A percentile compares a stretch with the other conserved stretches of the same genome.
Evolutionary conservation across 2,113 vertebrate genomes (phyloP).

Genomic region (Tragelaphus imberbis): DNA sequence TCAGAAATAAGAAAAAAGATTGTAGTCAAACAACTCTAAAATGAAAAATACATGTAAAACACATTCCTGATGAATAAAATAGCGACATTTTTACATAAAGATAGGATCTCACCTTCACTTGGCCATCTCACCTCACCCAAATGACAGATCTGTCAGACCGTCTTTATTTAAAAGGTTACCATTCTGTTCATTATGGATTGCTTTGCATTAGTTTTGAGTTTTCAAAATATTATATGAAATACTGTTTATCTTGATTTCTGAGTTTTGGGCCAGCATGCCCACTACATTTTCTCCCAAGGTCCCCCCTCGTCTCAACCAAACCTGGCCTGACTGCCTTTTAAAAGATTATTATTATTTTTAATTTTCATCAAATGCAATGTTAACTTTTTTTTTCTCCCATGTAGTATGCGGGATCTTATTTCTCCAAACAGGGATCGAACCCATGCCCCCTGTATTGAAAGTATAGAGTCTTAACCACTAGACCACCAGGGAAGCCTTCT

Average conservation of each 20-base stretch:
- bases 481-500: background rate
- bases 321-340: background rate
- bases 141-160: background rate
- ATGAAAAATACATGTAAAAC: background rate
- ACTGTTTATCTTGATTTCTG: background rate
- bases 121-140: accelerated
- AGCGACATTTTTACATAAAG: background rate
- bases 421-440: background rate
- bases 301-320: accelerated
- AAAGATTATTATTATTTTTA: background rate
- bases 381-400: background rate
- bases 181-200: background rate
- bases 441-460: background rate
- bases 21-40: background rate
- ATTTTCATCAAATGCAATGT: background rate
- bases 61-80: background rate
- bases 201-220: background rate
- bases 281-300: background rate
- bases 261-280: accelerated
- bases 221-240: background rate
- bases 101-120: background rate
- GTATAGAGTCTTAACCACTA: background rate
- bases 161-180: background rate
- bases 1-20: background rate
- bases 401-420: background rate